phyloP scores from a whole-genome alignment of 2,113 vertebrate species.

The Meles meles region DNA sequence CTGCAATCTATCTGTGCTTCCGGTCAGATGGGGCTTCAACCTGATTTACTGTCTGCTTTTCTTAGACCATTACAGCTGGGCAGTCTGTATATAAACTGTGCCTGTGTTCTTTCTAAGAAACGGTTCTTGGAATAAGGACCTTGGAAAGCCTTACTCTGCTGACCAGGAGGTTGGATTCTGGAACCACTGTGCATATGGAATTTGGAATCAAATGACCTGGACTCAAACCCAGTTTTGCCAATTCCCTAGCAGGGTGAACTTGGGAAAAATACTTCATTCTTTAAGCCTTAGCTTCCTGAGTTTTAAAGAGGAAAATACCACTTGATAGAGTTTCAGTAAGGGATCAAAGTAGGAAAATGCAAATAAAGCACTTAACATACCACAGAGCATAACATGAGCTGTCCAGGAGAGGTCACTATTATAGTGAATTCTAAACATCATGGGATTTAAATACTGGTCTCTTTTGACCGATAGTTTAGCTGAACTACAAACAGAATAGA shows the following conservation, averaged over 20 bases:
- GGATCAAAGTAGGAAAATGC: not conserved
- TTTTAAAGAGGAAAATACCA: not conserved
- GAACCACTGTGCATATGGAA: not conserved
- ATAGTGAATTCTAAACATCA: not conserved
- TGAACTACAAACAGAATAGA: not conserved
- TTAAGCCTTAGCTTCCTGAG: not conserved
- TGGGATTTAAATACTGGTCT: not conserved
- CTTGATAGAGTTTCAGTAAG: not conserved
- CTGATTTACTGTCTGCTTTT: not conserved
- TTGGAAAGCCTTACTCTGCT: not conserved
- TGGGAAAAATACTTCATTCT: not conserved
- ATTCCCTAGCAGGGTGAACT: not conserved
- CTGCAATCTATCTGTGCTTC: not conserved
- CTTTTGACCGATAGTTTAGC: not conserved
- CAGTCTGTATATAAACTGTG: not conserved
- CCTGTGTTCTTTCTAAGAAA: constrained; percentile 6
- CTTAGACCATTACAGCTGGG: not conserved
- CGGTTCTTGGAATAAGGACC: not conserved
- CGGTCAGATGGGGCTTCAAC: not conserved
- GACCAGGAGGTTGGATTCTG: not conserved
- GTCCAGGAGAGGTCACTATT: not conserved
- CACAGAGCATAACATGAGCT: not conserved
- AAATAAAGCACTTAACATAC: not conserved
- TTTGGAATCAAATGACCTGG: not conserved
- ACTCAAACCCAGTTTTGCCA: not conserved